Evolutionary conservation across 1,140 invertebrate species (phyloP), one percentile per base, ranked within the genome.

Genomic region (Macrostomum lignano): DNA sequence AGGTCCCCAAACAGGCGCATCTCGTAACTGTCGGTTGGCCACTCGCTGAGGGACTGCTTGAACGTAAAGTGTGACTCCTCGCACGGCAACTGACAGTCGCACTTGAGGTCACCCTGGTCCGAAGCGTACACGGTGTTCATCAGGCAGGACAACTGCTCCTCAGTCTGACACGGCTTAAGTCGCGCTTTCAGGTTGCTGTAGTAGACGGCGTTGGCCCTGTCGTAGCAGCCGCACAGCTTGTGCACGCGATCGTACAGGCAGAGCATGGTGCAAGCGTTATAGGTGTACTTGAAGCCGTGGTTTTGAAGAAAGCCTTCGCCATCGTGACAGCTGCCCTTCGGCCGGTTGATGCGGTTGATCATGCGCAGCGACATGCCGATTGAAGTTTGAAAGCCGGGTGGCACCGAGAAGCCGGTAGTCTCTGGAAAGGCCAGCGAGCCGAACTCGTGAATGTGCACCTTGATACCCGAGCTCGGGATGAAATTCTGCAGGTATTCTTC

Each of bases 361-460:
- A n/a, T n/a, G n/a, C n/a, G n/a, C n/a, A n/a, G n/a, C n/a, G n/a
- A n/a, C 19, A 28, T 28, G 5, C 26, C 26, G 19, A 58, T 40
- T 6, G 48, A 51, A 7, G 50, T 51, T 21, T 45, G 40, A 17
- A 36, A 37, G 4, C 49, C 54, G 0, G 56, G 52, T 3, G 47
- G 35, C 2, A 58, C 40, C 17, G 48, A 48, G 17, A 59, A 40
- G 0, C 57, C 58, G 14, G 52, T 43, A 21, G 54, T 50, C 35
- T 56, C 54, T 0, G 56, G 53, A 24, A 58, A 51, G 0, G 57
- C 55, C 28, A 46, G 42, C 2, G 40, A 36, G 10, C 46, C 40
- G n/a, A 48, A 39, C 7, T 40, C 40, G 36, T 60, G 56, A 22
- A 58, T 41, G 2, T 52, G 35, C 7, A 61, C 44, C 25, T 52